Evolutionary conservation across 2,888 invertebrate species (phyloP), one percentile per base, ranked within the genome.

Genomic region (Hymenopus coronatus): DNA sequence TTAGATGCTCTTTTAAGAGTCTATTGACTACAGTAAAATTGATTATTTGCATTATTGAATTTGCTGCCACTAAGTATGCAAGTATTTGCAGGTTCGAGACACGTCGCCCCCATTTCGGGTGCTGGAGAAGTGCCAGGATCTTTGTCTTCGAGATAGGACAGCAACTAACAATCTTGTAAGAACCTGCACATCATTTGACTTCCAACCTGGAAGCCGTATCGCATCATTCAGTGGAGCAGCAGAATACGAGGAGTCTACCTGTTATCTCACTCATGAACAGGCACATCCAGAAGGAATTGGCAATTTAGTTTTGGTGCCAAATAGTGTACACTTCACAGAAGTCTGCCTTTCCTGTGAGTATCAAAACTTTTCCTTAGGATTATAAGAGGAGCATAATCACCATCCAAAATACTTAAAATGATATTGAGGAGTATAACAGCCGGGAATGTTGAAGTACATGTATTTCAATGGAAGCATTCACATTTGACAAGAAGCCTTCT

Each of bases 251-350:
- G 98, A 98, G 92, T 97, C 97, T 20, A 96, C 97, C 27, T 98
- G 98, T 92, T 98, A 97, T 92, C 93, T 98, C 90, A 97, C 97
- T 0, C 94, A 97, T 81, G 98, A 98, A 92, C 97, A 97, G 91
- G 97, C 97, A 0, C 96, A 96, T 88, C 98, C 98, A 0, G 98
- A 98, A 93, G 98, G 98, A 83, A 97, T 97, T 85, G 98, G 98
- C 81, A 97, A 96, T 90, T 94, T 98, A n/a, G 97, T 98, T 95
- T 95, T 97, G 89, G 97, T 97, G 14, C 97, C 97, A 1, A 98
- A 98, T 91, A 97, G 97, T 92, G 97, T 98, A 6, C 98, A 98
- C 92, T 98, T 98, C 92, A 97, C 97, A 88, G 98, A 98, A 95
- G 96, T 98, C 90, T 98, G 98, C 93, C 94, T 98, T 88, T 96